These are phyloP conservation scores for Mola mola DNA, from an alignment of 2,113 vertebrate species.

Conservation along the genomic window DNA sequence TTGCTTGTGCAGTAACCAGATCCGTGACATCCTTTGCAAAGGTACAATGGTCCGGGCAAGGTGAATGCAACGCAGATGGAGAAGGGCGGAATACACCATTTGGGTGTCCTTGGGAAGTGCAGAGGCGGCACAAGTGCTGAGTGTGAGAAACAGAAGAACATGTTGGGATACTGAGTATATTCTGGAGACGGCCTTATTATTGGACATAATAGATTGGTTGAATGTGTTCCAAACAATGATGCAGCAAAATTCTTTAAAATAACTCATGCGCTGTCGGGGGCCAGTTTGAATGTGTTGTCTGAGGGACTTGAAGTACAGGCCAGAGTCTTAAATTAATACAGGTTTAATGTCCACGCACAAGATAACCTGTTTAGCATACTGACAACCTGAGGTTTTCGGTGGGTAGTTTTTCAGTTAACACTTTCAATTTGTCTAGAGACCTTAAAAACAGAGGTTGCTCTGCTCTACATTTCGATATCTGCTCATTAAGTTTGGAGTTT, in stretches of 20 bases:
- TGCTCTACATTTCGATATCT: no score
- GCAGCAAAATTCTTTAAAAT: not conserved
- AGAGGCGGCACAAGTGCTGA: constrained; percentile 48
- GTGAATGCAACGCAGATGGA: constrained; percentile 56
- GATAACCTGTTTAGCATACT: no score
- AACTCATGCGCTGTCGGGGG: not conserved
- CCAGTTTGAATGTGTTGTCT: not conserved
- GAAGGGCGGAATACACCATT: constrained; percentile 48
- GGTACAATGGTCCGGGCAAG: constrained; percentile 5
- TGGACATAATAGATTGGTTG: not conserved
- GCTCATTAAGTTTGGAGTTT: no score
- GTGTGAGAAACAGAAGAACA: constrained; percentile 25
- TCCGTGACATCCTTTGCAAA: constrained; percentile 51
- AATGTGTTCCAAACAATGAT: not conserved
- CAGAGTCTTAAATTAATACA: no score
- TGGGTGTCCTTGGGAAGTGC: constrained; percentile 49
- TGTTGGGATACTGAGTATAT: constrained; percentile 19
- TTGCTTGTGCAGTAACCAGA: constrained; percentile 64
- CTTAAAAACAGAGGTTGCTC: no score
- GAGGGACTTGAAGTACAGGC: not conserved
- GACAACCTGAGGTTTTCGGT: no score
- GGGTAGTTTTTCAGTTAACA: no score
- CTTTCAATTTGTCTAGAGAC: no score
- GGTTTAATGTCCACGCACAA: no score
- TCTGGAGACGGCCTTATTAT: not conserved